Evolutionary conservation across 2,888 invertebrate species (phyloP).

Genomic region (Acheta domesticus): DNA sequence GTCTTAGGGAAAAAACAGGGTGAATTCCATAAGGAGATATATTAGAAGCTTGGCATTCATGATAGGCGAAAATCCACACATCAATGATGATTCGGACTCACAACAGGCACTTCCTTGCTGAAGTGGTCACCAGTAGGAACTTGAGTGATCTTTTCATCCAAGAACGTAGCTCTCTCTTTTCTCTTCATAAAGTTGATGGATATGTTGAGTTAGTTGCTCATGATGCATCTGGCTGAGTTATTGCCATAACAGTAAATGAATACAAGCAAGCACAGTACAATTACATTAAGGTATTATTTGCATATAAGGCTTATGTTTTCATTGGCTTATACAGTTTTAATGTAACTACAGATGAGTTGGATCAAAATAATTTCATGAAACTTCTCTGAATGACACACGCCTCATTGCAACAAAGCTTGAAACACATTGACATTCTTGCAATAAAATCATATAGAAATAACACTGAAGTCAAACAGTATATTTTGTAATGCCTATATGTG

Average conservation of each 20-base stretch:
- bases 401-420: neutral
- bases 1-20: neutral
- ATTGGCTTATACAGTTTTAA: neutral
- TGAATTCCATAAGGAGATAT: neutral
- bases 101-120: neutral
- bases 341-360: neutral
- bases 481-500: neutral
- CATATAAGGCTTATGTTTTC: neutral
- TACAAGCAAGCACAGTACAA: neutral
- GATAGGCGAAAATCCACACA: conserved; percentile 2
- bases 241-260: neutral
- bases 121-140: neutral
- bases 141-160: neutral
- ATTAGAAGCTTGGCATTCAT: conserved; percentile 7
- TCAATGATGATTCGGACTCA: conserved; percentile 1
- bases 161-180: conserved; percentile 6
- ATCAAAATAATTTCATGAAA: neutral
- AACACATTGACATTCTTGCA: conserved; percentile 3
- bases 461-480: neutral
- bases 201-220: conserved; percentile 18
- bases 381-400: neutral
- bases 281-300: conserved; percentile 7
- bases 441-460: conserved; percentile 2
- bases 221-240: neutral
- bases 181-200: neutral